Conservation (phyloP, 2,113 vertebrate species). For the Oncorhynchus mykiss region DNA sequence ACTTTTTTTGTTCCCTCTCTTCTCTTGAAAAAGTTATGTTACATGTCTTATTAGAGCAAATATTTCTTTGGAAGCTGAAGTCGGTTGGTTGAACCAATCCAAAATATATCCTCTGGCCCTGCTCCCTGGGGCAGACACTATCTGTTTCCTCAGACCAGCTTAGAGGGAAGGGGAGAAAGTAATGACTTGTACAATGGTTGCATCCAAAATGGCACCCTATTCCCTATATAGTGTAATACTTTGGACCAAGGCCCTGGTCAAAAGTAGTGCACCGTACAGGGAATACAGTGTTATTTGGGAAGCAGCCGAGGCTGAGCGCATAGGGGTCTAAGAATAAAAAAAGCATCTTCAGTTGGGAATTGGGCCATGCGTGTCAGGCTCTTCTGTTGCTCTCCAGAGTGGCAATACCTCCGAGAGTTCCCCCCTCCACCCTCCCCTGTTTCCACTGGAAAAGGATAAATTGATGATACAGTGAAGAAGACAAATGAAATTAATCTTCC, state of each 20-base stretch:
- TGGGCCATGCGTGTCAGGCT: conserved; percentile 73
- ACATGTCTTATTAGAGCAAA: conserved; percentile 65
- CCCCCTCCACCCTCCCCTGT: conserved; percentile 47
- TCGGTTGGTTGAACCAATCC: conserved; percentile 68
- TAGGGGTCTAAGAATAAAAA: conserved; percentile 77
- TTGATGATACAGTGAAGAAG: conserved; percentile 75
- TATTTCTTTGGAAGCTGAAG: conserved; percentile 68
- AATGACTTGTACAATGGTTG: conserved; percentile 74
- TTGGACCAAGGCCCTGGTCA: no score
- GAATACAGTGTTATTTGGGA: no score
- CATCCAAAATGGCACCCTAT: no score
- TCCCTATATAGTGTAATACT: no score
- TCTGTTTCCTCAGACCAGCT: conserved; percentile 74
- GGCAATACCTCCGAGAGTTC: conserved; percentile 65
- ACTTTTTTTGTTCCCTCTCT: neutral
- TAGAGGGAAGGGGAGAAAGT: conserved; percentile 74
- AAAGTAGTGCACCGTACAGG: no score
- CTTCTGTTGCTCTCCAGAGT: conserved; percentile 69
- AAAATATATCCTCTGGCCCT: conserved; percentile 67
- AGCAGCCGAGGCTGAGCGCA: conserved; percentile 37
- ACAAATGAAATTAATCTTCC: conserved; percentile 81
- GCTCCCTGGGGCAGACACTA: conserved; percentile 67
- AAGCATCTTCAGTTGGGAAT: conserved; percentile 75
- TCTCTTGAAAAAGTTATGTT: conserved; percentile 48
- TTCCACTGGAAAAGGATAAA: conserved; percentile 75